Conservation (phyloP, 2,113 vertebrate genomes). For the Lanius ludovicianus region DNA sequence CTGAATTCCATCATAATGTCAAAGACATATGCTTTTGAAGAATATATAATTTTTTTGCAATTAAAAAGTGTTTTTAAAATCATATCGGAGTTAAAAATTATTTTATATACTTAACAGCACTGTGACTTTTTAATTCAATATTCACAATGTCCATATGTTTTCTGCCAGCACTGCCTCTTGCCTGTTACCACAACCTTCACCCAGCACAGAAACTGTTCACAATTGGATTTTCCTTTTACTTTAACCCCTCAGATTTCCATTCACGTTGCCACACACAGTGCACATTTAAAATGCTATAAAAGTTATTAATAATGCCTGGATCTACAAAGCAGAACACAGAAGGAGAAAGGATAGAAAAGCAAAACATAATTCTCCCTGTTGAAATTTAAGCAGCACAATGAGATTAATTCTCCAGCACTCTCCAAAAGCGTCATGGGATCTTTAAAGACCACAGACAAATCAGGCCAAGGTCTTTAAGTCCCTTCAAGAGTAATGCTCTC, state of each 20-base stretch:
- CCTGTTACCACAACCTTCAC: background rate
- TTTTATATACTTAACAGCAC: background rate
- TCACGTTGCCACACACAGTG: slow-evolving; percentile 11
- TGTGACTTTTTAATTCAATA: background rate
- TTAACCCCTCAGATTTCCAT: slow-evolving; percentile 2
- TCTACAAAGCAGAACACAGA: slow-evolving; percentile 8
- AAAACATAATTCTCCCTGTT: background rate
- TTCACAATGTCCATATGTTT: background rate
- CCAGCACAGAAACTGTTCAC: background rate
- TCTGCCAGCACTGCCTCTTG: background rate
- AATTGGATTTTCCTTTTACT: background rate
- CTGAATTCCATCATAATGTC: background rate
- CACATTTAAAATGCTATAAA: slow-evolving; percentile 8
- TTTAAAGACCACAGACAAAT: slow-evolving; percentile 49
- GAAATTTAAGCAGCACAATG: slow-evolving; percentile 3
- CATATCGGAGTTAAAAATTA: background rate
- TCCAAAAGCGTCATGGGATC: slow-evolving; percentile 19
- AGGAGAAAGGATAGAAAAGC: background rate
- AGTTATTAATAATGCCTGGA: slow-evolving; percentile 26
- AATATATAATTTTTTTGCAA: background rate
- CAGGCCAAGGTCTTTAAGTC: background rate
- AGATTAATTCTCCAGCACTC: slow-evolving; percentile 53
- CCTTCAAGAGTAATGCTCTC: slow-evolving; percentile 18
- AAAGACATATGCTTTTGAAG: background rate
- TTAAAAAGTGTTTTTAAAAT: background rate